A percentile compares a stretch with the other conserved stretches of the same genome.
Evolutionary conservation across 64 coral and sea anemone genomes (phyloP).

Genomic region (Pocillopora damicornis): DNA sequence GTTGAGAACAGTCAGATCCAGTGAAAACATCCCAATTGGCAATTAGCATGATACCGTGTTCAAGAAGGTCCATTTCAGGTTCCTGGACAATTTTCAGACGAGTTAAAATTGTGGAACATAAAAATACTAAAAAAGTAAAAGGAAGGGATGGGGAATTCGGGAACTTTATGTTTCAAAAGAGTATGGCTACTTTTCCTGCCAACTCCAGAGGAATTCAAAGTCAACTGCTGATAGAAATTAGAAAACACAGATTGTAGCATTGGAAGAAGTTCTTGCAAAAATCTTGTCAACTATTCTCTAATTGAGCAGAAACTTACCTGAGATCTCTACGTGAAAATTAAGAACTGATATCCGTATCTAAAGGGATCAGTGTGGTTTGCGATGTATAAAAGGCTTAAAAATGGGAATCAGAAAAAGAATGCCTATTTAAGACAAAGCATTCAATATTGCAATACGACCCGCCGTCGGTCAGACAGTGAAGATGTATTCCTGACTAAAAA

Average conservation of each 20-base stretch:
- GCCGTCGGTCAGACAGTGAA: slow-evolving; percentile 1
- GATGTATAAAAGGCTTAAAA: too few species aligned
- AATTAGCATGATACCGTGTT: slow-evolving; percentile 1
- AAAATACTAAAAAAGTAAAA: background rate
- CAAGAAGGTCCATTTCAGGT: background rate
- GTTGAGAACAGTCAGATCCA: background rate
- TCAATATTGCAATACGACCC: slow-evolving; percentile 11
- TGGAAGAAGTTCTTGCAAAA: background rate
- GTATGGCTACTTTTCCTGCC: background rate
- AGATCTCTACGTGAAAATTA: too few species aligned
- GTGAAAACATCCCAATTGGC: background rate
- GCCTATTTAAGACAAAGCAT: too few species aligned
- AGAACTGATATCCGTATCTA: too few species aligned
- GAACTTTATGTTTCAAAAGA: background rate
- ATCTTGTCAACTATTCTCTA: too few species aligned
- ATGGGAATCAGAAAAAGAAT: too few species aligned
- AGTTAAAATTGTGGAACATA: slow-evolving; percentile 6
- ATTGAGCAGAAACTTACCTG: too few species aligned
- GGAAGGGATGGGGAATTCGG: background rate
- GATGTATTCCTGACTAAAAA: slow-evolving; percentile 8
- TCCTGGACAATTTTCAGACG: slow-evolving; percentile 8
- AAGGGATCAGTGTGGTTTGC: too few species aligned
- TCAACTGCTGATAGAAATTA: background rate
- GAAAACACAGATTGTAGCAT: background rate
- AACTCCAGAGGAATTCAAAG: background rate